Conservation (phyloP, 2,113 vertebrate species). For the Tetraodon nigroviridis region DNA sequence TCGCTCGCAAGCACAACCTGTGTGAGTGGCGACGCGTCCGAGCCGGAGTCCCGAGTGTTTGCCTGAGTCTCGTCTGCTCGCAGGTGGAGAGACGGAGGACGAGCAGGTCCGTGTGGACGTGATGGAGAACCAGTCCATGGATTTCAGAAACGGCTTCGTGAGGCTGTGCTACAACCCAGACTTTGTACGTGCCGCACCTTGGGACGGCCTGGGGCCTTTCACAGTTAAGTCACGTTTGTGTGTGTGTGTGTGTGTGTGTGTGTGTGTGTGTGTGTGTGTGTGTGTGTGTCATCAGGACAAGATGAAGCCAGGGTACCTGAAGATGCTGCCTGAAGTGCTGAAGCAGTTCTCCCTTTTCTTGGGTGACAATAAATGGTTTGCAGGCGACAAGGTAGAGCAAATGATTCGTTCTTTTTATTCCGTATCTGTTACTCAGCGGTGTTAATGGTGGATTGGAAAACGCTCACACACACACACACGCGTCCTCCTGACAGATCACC, state of each 20-base stretch:
- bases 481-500: slow-evolving; percentile 78
- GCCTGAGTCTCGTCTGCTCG: neutral
- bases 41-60: too few species aligned
- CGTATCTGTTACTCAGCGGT: neutral
- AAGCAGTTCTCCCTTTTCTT: slow-evolving; percentile 82
- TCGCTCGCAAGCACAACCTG: slow-evolving; percentile 85
- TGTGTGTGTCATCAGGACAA: slow-evolving; percentile 73
- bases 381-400: slow-evolving; percentile 78
- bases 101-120: slow-evolving; percentile 80
- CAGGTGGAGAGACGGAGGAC: slow-evolving; percentile 85
- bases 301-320: slow-evolving; percentile 73
- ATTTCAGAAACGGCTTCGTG: slow-evolving; percentile 83
- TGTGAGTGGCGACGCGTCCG: slow-evolving; percentile 69
- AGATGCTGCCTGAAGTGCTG: slow-evolving; percentile 69
- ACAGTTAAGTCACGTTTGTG: too few species aligned
- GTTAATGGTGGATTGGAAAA: neutral
- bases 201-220: too few species aligned
- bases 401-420: neutral
- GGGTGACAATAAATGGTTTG: slow-evolving; percentile 84
- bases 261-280: too few species aligned
- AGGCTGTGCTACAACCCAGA: slow-evolving; percentile 78
- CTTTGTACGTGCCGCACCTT: slow-evolving; percentile 73
- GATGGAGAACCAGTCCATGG: slow-evolving; percentile 87
- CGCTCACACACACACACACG: too few species aligned
- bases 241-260: too few species aligned